Evolutionary conservation across 2,113 vertebrate species (phyloP).

Genomic region (Urocolius indicus): DNA sequence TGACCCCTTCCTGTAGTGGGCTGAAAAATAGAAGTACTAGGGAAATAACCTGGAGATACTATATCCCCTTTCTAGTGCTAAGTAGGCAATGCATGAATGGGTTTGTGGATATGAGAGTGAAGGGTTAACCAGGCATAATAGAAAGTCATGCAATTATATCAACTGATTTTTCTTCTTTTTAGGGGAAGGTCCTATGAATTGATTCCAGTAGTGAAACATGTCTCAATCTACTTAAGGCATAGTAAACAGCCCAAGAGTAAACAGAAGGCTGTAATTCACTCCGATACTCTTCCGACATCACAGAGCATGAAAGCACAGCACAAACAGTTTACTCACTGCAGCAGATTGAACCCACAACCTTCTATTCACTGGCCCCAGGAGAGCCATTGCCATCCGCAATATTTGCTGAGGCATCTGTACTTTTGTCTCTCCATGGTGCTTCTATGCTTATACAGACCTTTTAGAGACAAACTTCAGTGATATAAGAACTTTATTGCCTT

Average conservation of each 20-base stretch:
- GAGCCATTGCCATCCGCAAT: background rate
- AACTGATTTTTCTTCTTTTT: conserved; percentile 7
- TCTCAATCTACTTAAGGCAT: background rate
- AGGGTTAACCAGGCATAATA: background rate
- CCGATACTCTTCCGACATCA: background rate
- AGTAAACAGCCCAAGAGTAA: background rate
- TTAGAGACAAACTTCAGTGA: background rate
- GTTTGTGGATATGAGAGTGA: background rate
- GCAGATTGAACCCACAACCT: background rate
- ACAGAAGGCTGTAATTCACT: background rate
- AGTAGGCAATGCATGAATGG: background rate
- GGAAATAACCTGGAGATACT: conserved; percentile 32
- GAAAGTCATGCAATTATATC: background rate
- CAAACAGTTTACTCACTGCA: background rate
- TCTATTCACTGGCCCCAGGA: background rate
- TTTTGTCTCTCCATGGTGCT: background rate
- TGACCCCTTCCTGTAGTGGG: conserved; percentile 42
- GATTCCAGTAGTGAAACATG: background rate
- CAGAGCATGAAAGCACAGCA: background rate
- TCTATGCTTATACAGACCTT: background rate
- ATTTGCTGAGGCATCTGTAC: background rate
- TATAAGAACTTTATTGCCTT: background rate
- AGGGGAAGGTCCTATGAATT: background rate
- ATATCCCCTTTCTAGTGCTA: background rate
- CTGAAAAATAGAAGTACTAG: conserved; percentile 49